These are phyloP conservation scores for Troides aeacus DNA, from an alignment of 2,888 invertebrate genomes.

Conservation along the genomic window DNA sequence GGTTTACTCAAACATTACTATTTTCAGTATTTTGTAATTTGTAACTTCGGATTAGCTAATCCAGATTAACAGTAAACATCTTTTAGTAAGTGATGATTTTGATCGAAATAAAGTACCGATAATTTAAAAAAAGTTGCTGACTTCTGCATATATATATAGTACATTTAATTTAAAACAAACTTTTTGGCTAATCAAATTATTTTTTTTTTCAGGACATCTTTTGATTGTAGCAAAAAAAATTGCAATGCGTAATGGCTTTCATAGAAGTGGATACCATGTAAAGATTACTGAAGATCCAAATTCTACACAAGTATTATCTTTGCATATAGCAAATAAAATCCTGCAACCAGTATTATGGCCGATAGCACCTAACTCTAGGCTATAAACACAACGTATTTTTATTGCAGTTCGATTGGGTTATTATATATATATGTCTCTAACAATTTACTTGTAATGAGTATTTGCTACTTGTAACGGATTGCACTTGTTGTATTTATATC, in stretches of 20 bases:
- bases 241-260: slow-evolving; percentile 84
- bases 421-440: neutral
- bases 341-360: slow-evolving; percentile 65
- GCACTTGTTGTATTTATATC: too few relatives aligned
- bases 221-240: slow-evolving; percentile 89
- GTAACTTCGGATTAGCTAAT: too few relatives aligned
- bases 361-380: slow-evolving; percentile 49
- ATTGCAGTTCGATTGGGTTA: neutral
- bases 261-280: slow-evolving; percentile 53
- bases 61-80: too few relatives aligned
- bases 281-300: slow-evolving; percentile 55
- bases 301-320: slow-evolving; percentile 41
- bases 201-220: slow-evolving; percentile 83
- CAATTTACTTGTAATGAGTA: neutral
- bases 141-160: neutral
- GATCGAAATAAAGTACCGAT: too few relatives aligned
- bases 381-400: slow-evolving; percentile 33
- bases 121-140: too few relatives aligned
- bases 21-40: too few relatives aligned
- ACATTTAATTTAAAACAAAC: neutral
- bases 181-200: neutral
- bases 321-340: slow-evolving; percentile 60
- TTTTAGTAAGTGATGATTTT: too few relatives aligned
- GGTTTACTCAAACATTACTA: too few relatives aligned
- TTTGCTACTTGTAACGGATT: too few relatives aligned